These are phyloP conservation scores for Girardia tigrina DNA, from an alignment of 2,888 invertebrate genomes.

Conservation along the genomic window DNA sequence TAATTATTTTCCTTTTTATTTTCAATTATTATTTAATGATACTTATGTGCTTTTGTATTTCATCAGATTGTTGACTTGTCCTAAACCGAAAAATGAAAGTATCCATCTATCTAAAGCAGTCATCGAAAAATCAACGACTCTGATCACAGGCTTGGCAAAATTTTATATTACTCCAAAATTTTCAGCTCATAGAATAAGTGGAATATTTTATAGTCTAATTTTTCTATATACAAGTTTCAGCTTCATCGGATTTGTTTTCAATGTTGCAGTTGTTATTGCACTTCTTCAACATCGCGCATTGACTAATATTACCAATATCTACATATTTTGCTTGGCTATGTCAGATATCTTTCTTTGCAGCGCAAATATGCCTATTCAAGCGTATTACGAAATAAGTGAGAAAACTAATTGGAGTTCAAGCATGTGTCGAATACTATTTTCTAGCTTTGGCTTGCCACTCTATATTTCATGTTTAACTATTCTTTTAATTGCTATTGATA, in stretches of 20 bases:
- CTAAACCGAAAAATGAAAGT: background rate
- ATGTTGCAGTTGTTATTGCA: conserved; percentile 33
- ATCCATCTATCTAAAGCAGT: background rate
- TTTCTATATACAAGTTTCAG: conserved; percentile 5
- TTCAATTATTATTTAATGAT: too few species aligned
- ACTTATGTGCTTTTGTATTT: too few species aligned
- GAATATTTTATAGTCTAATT: background rate
- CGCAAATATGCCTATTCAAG: conserved; percentile 37
- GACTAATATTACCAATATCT: conserved; percentile 37
- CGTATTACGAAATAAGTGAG: conserved; percentile 32
- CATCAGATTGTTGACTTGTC: background rate
- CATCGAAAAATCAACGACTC: background rate
- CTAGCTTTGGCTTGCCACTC: conserved; percentile 34
- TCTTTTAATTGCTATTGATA: conserved; percentile 37
- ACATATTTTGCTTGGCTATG: conserved; percentile 34
- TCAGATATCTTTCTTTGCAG: conserved; percentile 36
- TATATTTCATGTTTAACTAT: conserved; percentile 37
- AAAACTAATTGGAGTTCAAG: background rate
- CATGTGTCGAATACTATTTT: conserved; percentile 32
- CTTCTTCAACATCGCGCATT: conserved; percentile 31
- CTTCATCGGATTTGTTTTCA: conserved; percentile 34
- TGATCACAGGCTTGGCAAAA: background rate
- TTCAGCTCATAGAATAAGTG: conserved; percentile 1
- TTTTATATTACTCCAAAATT: background rate
- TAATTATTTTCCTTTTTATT: too few species aligned